phyloP scores from a whole-genome alignment of 2,888 invertebrate genomes.

The Polylopha cassiicola region DNA sequence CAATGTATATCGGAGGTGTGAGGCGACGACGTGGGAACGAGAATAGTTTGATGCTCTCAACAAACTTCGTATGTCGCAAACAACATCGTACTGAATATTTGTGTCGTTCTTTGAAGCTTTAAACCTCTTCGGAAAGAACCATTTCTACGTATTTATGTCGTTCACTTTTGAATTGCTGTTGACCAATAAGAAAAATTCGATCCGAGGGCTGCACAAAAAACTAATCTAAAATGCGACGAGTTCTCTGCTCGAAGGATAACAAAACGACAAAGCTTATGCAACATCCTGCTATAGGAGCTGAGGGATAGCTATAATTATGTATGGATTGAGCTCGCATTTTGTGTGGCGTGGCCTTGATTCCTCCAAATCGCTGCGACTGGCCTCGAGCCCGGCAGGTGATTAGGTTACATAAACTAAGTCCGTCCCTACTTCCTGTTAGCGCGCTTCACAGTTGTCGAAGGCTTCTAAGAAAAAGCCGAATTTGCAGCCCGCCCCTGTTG shows the following conservation, averaged over 20 bases:
- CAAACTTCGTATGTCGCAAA: slow-evolving; percentile 43
- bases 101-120: slow-evolving; percentile 11
- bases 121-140: slow-evolving; percentile 23
- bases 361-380: slow-evolving; percentile 57
- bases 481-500: slow-evolving; percentile 56
- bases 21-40: slow-evolving; percentile 47
- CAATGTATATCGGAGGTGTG: slow-evolving; percentile 38
- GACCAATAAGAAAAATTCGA: slow-evolving; percentile 40
- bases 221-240: slow-evolving; percentile 69
- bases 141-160: slow-evolving; percentile 40
- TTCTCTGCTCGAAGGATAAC: slow-evolving; percentile 60
- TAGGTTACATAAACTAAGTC: slow-evolving; percentile 75
- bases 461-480: slow-evolving; percentile 69
- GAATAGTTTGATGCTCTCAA: slow-evolving; percentile 51
- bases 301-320: slow-evolving; percentile 59
- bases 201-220: slow-evolving; percentile 57
- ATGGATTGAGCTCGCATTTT: slow-evolving; percentile 55
- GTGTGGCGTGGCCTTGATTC: slow-evolving; percentile 69
- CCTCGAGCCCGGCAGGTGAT: slow-evolving; percentile 73
- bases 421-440: slow-evolving; percentile 74
- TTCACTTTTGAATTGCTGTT: slow-evolving; percentile 44
- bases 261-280: slow-evolving; percentile 75
- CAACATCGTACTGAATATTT: slow-evolving; percentile 38
- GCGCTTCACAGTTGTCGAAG: slow-evolving; percentile 70
- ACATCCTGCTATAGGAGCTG: slow-evolving; percentile 67